phyloP scores from a whole-genome alignment of 2,797 vertebrate genomes.

The Sarcoramphus papa region DNA sequence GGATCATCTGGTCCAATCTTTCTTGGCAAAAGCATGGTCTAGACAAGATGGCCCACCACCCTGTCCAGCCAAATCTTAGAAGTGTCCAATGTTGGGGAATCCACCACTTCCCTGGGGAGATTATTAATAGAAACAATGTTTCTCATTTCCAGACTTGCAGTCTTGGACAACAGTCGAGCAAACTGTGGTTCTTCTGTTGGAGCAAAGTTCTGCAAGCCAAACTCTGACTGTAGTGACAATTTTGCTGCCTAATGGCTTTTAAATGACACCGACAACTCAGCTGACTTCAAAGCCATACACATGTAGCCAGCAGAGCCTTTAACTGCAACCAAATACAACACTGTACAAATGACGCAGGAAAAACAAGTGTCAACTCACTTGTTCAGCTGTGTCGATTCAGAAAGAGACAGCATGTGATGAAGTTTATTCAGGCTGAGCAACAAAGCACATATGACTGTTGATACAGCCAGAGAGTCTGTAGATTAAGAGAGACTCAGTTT shows the following conservation, averaged over 20 bases:
- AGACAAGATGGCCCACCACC: neutral
- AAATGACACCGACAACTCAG: neutral
- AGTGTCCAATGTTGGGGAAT: neutral
- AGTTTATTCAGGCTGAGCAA: conserved; percentile 18
- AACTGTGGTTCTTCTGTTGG: neutral
- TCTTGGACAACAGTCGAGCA: neutral
- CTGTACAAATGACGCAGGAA: neutral
- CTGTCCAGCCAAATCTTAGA: neutral
- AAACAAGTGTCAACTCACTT: neutral
- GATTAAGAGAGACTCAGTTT: neutral
- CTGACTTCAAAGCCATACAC: neutral
- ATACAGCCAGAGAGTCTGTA: neutral
- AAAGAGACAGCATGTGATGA: neutral
- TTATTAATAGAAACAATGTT: neutral
- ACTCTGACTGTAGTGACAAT: neutral
- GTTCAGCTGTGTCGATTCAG: neutral
- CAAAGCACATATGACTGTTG: conserved; percentile 11
- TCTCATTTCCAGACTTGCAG: neutral
- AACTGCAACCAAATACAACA: neutral
- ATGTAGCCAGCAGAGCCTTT: neutral
- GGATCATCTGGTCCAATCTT: neutral
- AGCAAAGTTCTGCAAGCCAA: neutral
- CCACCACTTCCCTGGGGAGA: neutral
- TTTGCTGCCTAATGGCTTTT: neutral
- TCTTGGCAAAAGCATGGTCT: neutral